Percentiles rank a stretch among this genome's conserved stretches.
phyloP scores from a whole-genome alignment of 2,113 vertebrate genomes.

The Strix uralensis region DNA sequence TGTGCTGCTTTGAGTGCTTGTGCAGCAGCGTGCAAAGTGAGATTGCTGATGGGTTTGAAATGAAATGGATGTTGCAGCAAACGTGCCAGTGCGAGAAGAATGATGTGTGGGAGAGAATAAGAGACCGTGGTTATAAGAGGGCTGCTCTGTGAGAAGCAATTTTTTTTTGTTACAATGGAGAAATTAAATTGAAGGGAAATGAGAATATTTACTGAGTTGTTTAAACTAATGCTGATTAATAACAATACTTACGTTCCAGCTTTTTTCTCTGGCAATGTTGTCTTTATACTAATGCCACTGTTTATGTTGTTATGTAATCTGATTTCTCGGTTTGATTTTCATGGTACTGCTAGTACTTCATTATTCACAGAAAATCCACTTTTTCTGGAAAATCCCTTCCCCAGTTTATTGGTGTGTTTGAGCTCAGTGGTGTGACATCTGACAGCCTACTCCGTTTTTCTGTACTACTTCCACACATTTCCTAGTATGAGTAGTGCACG shows the following conservation, averaged over 20 bases:
- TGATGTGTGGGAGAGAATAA: slow-evolving; percentile 21
- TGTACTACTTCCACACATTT: background rate
- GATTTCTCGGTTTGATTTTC: background rate
- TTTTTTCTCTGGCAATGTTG: background rate
- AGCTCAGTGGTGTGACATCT: background rate
- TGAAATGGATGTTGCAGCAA: slow-evolving; percentile 35
- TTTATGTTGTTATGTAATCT: slow-evolving; percentile 30
- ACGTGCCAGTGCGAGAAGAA: background rate
- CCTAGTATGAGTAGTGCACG: background rate
- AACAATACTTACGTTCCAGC: background rate
- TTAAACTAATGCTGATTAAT: slow-evolving; percentile 33
- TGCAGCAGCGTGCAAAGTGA: background rate
- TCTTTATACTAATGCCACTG: background rate
- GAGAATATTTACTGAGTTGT: background rate
- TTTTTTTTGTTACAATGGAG: background rate
- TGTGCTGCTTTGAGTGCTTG: background rate
- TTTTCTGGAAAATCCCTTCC: slow-evolving; percentile 49
- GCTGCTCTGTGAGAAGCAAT: background rate
- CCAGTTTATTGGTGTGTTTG: background rate
- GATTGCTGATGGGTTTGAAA: background rate
- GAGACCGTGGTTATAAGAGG: background rate
- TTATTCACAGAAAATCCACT: slow-evolving; percentile 30
- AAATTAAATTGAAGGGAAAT: slow-evolving; percentile 11
- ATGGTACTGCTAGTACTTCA: background rate
- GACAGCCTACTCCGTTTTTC: background rate